Percentiles rank a stretch among this genome's conserved stretches.
Conservation (phyloP, 2,113 vertebrate species). For the Anguilla rostrata region DNA sequence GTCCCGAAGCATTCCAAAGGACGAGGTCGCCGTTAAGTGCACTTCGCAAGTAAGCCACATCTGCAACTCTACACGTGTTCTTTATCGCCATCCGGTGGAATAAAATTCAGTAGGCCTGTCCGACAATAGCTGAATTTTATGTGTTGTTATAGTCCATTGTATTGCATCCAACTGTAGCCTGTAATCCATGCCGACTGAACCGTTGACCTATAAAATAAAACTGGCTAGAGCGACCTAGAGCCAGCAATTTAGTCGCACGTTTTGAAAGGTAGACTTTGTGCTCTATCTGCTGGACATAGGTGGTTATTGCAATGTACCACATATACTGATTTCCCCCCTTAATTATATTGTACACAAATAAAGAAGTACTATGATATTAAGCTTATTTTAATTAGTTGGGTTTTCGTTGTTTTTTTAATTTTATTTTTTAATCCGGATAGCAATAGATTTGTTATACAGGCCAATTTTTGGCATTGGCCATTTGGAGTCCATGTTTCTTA, state of each 20-base stretch:
- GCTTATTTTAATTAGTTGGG: too few species aligned
- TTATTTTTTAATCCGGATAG: too few species aligned
- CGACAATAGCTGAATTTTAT: too few species aligned
- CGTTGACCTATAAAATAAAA: too few species aligned
- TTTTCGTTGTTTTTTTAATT: too few species aligned
- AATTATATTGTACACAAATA: background rate
- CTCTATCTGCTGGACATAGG: background rate
- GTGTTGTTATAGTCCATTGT: too few species aligned
- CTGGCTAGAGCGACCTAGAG: too few species aligned
- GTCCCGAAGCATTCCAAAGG: background rate
- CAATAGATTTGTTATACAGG: too few species aligned
- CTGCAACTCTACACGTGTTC: background rate
- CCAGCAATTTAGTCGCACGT: background rate
- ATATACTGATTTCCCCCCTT: background rate
- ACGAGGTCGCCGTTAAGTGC: background rate
- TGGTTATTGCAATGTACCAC: background rate
- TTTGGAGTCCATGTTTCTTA: too few species aligned
- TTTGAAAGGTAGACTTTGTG: background rate
- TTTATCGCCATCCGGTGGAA: constrained; percentile 11
- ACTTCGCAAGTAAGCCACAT: background rate
- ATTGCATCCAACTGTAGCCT: background rate
- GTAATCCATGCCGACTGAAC: background rate
- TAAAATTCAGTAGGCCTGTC: background rate
- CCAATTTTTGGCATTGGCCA: too few species aligned
- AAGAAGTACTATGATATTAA: background rate